These are phyloP conservation scores for Dendrocincla tyrannina DNA, from an alignment of 2,797 vertebrate species.

Conservation along the genomic window DNA sequence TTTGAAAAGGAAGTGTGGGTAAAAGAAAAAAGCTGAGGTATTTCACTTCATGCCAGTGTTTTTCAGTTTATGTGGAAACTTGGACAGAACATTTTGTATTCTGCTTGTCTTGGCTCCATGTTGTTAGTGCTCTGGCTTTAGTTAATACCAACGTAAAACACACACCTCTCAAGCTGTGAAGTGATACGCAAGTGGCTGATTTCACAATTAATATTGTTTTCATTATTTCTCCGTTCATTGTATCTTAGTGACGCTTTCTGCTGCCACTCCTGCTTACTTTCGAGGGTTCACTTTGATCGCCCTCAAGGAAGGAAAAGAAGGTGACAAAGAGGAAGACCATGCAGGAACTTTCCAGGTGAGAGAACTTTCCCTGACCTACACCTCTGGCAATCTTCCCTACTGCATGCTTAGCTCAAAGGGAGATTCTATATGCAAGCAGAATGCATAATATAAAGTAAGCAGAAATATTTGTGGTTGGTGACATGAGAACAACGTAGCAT, in stretches of 20 bases:
- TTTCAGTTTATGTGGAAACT: not conserved
- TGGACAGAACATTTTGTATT: not conserved
- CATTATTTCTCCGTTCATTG: not conserved
- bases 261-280: slow-evolving; percentile 91
- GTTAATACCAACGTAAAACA: not conserved
- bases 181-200: not conserved
- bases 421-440: not conserved
- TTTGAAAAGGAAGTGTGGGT: not conserved
- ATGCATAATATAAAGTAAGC: not conserved
- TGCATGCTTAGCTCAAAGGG: not conserved
- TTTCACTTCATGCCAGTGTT: not conserved
- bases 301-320: slow-evolving; percentile 89
- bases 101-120: not conserved
- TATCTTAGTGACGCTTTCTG: slow-evolving; percentile 85
- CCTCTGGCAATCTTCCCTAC: no score
- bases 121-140: not conserved
- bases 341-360: slow-evolving; percentile 93
- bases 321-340: slow-evolving; percentile 95
- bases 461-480: not conserved
- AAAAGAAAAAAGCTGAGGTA: not conserved
- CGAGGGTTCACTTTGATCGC: slow-evolving; percentile 95
- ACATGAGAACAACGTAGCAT: rapidly evolving
- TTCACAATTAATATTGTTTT: not conserved
- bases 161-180: not conserved
- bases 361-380: not conserved